These are phyloP conservation scores for Oxygymnocypris stewartii DNA, from an alignment of 2,113 vertebrate genomes.

Conservation along the genomic window DNA sequence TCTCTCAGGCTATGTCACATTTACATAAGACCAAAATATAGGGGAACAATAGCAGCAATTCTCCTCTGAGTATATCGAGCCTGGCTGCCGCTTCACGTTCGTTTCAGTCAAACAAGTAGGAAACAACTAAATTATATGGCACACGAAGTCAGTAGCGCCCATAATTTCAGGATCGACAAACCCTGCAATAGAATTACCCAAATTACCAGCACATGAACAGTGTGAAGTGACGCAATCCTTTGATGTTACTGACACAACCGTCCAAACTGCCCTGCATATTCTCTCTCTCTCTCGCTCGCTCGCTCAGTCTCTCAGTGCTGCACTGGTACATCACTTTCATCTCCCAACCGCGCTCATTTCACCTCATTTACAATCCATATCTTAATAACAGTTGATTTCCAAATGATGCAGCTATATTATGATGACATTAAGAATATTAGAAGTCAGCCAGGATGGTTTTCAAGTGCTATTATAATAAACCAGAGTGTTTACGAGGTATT, in stretches of 20 bases:
- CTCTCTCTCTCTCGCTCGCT: constrained; percentile 11
- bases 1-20: constrained; percentile 54
- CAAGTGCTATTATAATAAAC: background rate
- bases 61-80: constrained; percentile 45
- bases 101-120: constrained; percentile 72
- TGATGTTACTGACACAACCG: constrained; percentile 59
- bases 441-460: constrained; percentile 14
- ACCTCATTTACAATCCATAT: background rate
- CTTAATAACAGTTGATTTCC: background rate
- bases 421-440: constrained; percentile 57
- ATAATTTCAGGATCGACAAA: constrained; percentile 75
- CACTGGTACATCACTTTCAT: constrained; percentile 64
- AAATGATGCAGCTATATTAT: background rate
- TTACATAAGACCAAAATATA: constrained; percentile 56
- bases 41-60: constrained; percentile 62
- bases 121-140: constrained; percentile 80
- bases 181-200: constrained; percentile 80
- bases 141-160: constrained; percentile 75
- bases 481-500: background rate
- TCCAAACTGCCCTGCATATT: background rate
- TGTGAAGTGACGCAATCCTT: constrained; percentile 73
- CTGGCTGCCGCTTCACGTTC: constrained; percentile 67
- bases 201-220: constrained; percentile 70
- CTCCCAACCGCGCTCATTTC: background rate
- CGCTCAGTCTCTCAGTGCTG: constrained; percentile 51